Evolutionary conservation across 2,888 invertebrate species (phyloP).

Genomic region (Aphidius colemani): DNA sequence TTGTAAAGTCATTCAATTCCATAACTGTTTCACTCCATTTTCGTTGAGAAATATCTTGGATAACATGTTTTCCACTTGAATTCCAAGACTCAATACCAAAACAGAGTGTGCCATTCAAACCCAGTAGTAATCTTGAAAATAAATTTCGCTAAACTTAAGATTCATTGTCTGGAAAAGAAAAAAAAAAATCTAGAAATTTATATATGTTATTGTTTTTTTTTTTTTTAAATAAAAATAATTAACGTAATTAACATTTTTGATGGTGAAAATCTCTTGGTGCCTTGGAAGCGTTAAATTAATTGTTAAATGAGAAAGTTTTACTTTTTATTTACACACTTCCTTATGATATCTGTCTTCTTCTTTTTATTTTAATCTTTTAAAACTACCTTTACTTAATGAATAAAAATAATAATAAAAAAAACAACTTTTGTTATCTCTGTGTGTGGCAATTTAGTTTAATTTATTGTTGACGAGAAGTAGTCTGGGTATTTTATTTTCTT

Average conservation of each 20-base stretch:
- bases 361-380: neutral
- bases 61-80: neutral
- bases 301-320: slow-evolving; percentile 9
- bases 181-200: neutral
- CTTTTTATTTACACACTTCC: slow-evolving; percentile 12
- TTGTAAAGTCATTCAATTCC: neutral
- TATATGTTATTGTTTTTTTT: neutral
- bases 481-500: neutral
- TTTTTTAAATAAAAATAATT: neutral
- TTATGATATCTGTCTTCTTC: neutral
- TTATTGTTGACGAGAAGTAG: neutral
- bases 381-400: neutral
- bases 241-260: slow-evolving; percentile 1
- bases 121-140: slow-evolving; percentile 14
- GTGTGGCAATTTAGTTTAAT: neutral
- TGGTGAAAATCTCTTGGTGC: neutral
- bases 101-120: neutral
- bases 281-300: slow-evolving; percentile 13
- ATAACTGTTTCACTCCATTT: slow-evolving; percentile 9
- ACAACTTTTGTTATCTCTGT: neutral
- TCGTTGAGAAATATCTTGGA: neutral
- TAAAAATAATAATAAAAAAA: too few species aligned
- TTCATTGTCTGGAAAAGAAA: neutral
- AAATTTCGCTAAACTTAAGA: slow-evolving; percentile 19
- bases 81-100: neutral